Conservation (phyloP, 2,113 vertebrate species). For the Paracyprichromis sp. region DNA sequence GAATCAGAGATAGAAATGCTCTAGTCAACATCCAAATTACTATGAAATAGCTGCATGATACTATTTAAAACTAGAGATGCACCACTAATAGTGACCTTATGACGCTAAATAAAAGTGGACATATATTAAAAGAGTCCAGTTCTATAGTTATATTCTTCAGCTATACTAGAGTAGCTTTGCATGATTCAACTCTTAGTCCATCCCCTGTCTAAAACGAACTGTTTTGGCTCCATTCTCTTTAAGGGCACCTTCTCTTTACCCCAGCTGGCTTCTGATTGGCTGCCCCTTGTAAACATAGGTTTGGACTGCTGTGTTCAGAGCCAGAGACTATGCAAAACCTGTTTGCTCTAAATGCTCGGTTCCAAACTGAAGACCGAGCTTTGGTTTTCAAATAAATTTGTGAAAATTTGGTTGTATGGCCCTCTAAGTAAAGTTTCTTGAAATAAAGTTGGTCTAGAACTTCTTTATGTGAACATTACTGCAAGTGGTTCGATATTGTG, state of each 20-base stretch:
- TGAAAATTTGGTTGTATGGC: neutral
- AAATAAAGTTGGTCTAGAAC: neutral
- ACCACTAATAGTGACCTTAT: neutral
- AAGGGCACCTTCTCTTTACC: neutral
- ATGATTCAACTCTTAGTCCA: neutral
- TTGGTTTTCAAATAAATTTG: neutral
- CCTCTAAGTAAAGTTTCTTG: neutral
- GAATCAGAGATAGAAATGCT: neutral
- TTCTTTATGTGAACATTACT: neutral
- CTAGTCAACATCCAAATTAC: neutral
- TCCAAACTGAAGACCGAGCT: rapidly evolving
- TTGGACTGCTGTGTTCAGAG: neutral
- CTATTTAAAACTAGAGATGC: neutral
- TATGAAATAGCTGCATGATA: neutral
- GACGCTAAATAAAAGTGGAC: neutral
- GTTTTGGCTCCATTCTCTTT: neutral
- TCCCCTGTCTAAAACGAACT: neutral
- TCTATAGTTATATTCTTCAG: neutral
- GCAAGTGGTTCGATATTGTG: neutral
- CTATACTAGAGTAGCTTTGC: neutral
- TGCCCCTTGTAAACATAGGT: neutral
- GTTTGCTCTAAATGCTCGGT: neutral
- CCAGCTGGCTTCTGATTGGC: neutral
- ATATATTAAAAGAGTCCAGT: neutral
- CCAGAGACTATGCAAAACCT: neutral